Conservation (phyloP, 2,888 invertebrate species). For the Epistrophella euchroma region DNA sequence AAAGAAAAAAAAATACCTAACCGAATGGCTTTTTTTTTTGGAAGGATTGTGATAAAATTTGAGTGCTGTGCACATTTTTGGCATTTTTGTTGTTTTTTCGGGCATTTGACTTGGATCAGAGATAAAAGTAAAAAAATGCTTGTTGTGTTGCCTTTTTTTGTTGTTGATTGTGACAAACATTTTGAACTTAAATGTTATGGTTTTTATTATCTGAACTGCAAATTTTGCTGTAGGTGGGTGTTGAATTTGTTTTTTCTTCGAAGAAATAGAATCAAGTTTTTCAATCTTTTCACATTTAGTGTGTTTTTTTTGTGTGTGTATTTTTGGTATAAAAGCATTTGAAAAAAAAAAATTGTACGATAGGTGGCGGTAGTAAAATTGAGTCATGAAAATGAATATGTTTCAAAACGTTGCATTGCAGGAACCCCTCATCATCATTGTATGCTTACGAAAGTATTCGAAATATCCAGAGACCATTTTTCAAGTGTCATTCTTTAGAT, state of each 20-base stretch:
- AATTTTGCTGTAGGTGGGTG: neutral
- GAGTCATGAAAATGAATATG: too few species aligned
- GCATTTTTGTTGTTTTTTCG: conserved; percentile 29
- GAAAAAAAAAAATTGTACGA: too few species aligned
- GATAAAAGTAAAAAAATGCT: conserved; percentile 21
- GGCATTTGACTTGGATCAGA: conserved; percentile 34
- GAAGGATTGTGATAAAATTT: conserved; percentile 62
- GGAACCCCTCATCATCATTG: too few species aligned
- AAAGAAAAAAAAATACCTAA: conserved; percentile 9
- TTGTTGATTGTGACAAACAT: conserved; percentile 15
- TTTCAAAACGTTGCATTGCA: too few species aligned
- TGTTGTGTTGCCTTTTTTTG: neutral
- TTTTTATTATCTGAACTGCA: neutral
- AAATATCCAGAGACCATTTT: too few species aligned
- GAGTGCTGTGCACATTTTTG: conserved; percentile 69
- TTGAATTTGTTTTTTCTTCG: neutral
- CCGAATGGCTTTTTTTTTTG: conserved; percentile 18
- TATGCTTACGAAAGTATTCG: too few species aligned
- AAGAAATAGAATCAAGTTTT: conserved; percentile 1
- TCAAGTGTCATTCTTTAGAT: too few species aligned
- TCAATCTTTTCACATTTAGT: too few species aligned
- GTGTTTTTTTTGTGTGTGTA: too few species aligned
- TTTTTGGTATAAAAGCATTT: too few species aligned
- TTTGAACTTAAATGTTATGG: neutral
- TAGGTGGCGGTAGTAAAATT: too few species aligned